phyloP scores from a whole-genome alignment of 35 echinoderm and acorn worm species.

The Lytechinus pictus region DNA sequence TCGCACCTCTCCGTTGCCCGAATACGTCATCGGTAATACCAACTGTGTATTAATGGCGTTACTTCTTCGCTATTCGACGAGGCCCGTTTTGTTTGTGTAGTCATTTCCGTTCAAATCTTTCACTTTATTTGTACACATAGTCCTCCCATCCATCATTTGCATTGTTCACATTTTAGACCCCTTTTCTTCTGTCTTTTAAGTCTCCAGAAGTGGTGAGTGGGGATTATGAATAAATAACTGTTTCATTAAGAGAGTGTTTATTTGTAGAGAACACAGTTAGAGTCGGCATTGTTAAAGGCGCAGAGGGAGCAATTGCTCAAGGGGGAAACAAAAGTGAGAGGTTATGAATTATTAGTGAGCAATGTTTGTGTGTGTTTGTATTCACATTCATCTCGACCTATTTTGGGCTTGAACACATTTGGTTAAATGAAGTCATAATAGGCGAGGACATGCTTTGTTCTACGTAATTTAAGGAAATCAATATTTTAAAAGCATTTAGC shows the following conservation, averaged over 20 bases:
- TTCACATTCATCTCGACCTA: background rate
- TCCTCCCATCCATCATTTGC: background rate
- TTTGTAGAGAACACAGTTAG: background rate
- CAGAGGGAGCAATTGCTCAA: background rate
- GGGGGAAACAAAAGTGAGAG: background rate
- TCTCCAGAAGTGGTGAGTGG: background rate
- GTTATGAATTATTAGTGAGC: background rate
- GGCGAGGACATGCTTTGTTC: slow-evolving; percentile 1
- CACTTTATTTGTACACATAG: background rate
- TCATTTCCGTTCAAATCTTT: slow-evolving; percentile 23
- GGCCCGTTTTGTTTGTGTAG: slow-evolving; percentile 8
- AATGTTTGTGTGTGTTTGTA: background rate
- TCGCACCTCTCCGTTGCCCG: background rate
- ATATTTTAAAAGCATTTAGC: background rate
- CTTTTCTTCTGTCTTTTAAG: background rate
- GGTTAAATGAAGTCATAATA: background rate
- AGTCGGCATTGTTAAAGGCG: background rate
- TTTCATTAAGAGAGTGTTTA: slow-evolving; percentile 14
- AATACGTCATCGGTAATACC: background rate
- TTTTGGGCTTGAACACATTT: background rate
- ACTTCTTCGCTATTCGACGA: background rate
- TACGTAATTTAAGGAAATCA: slow-evolving; percentile 1
- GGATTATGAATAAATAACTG: slow-evolving; percentile 35
- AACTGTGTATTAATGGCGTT: background rate
- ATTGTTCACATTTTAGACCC: background rate